Percentiles rank a stretch among this genome's conserved stretches.
These are phyloP conservation scores for Zonitis immaculata DNA, from an alignment of 2,888 invertebrate genomes.

Conservation along the genomic window DNA sequence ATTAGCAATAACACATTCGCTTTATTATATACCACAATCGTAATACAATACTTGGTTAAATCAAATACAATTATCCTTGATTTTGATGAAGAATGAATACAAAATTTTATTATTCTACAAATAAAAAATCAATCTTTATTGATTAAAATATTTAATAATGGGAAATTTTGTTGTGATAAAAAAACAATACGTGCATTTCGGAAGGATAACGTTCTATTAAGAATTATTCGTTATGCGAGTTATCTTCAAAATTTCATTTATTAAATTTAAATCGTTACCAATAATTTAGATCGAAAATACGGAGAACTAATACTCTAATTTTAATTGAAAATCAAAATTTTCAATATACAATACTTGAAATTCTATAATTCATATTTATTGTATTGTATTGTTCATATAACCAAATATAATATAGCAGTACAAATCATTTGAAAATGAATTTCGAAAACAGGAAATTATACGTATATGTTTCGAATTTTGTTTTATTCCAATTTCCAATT, in stretches of 20 bases:
- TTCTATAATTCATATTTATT: background rate
- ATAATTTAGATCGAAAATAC: no score
- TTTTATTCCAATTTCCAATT: no score
- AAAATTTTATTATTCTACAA: background rate
- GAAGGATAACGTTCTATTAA: background rate
- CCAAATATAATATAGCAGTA: background rate
- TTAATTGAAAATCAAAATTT: no score
- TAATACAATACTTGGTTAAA: background rate
- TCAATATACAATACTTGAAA: background rate
- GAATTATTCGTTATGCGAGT: background rate
- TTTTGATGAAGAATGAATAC: background rate
- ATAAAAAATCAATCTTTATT: no score
- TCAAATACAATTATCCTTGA: background rate
- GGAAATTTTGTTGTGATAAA: no score
- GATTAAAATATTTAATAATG: no score
- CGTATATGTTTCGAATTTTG: background rate
- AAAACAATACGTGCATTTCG: background rate
- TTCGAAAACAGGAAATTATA: background rate
- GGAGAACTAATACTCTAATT: no score
- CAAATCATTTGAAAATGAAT: background rate
- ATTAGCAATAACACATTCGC: slow-evolving; percentile 14
- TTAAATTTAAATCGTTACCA: no score
- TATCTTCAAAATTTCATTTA: background rate
- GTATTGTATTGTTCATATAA: background rate
- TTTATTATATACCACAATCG: slow-evolving; percentile 6